Evolutionary conservation across 1,140 invertebrate species (phyloP), one percentile per base, ranked within the genome.

Genomic region (Macrobrachium rosenbergii): DNA sequence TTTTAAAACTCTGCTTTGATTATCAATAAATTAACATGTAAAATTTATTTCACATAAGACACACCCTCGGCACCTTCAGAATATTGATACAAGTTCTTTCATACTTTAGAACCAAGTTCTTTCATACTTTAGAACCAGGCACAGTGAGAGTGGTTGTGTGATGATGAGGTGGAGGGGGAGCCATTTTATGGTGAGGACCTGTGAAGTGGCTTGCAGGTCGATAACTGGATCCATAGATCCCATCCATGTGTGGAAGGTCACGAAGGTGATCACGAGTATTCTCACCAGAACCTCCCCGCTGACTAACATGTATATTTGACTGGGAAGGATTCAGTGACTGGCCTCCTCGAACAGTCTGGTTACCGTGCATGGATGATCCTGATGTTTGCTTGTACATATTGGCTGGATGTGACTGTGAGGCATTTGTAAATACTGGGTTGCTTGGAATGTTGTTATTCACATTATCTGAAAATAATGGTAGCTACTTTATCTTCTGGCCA

Each of bases 101-200:
- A 89, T 78, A 89, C 88, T 83, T 89, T 89, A n/a, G 88, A 89
- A 28, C 88, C 88, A 76, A 11, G 23, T 64, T 67, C 72, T 62
- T 75, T 84, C 85, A 89, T 78, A 89, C 88, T 83, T 89, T 89
- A n/a, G 88, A 89, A 28, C 88, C 88, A n/a, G 88, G 88, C n/a
- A 89, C 88, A 43, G 79, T 78, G 52, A 83, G 79, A 52, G 79
- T 82, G 10, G 81, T 87, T 12, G 73, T 87, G 23, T 62, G 76
- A 43, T 78, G 73, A 21, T 82, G 83, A 21, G 72, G 76, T 23
- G 73, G 88, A 45, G 83, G 72, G 17, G 84, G 88, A 2, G 88
- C 76, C 19, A 77, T 76, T n/a, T 82, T 78, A 52, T 88, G 64
- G 62, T 83, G 81, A 21, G 87, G 63, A 7, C 79, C 75, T n/a